Conservation (phyloP, 2,113 vertebrate species). For the Lagenorhynchus albirostris region DNA sequence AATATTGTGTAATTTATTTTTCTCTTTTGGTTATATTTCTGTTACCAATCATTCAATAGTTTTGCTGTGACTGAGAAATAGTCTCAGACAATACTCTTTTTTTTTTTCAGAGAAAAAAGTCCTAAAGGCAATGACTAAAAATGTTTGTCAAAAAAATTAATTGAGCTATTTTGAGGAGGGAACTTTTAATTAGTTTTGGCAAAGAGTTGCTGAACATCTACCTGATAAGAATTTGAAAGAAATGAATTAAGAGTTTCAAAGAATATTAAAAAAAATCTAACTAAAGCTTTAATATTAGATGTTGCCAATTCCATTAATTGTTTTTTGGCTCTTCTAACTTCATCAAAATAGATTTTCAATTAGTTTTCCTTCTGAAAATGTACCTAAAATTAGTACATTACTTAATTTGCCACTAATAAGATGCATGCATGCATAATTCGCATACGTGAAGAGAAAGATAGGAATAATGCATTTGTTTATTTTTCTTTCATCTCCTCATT, state of each 20-base stretch:
- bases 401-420: constrained; percentile 61
- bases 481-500: constrained; percentile 65
- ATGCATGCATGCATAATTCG: constrained; percentile 71
- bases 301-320: not conserved
- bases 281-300: constrained; percentile 32
- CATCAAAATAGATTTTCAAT: constrained; percentile 58
- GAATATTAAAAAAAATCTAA: constrained; percentile 13
- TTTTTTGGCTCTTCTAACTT: constrained; percentile 6
- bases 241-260: constrained; percentile 55
- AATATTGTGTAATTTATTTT: not conserved
- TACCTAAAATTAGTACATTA: constrained; percentile 48
- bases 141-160: constrained; percentile 14
- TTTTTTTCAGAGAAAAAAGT: not conserved
- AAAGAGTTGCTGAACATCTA: constrained; percentile 48
- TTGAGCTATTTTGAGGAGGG: constrained; percentile 6
- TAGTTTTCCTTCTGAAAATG: constrained; percentile 25
- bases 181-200: constrained; percentile 53
- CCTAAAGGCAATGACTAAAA: not conserved
- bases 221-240: constrained; percentile 38
- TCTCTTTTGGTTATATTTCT: not conserved
- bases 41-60: not conserved
- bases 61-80: constrained; percentile 17
- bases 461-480: constrained; percentile 56
- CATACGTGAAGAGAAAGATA: constrained; percentile 59
- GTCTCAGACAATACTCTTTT: constrained; percentile 5